These are phyloP conservation scores for Ochropacha duplaris DNA, from an alignment of 2,888 invertebrate species.

Conservation along the genomic window DNA sequence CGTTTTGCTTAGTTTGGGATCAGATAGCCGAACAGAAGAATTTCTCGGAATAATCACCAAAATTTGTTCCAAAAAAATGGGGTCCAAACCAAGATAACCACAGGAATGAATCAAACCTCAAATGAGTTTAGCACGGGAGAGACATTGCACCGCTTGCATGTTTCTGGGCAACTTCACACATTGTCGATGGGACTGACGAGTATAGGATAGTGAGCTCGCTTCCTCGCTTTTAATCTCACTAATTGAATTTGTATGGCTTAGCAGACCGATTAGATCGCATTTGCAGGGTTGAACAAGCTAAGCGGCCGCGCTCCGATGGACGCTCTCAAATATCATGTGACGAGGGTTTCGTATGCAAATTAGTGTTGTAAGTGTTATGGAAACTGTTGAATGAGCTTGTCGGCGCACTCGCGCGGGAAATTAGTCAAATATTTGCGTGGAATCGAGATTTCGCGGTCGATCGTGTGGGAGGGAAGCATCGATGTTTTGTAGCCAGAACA, in stretches of 20 bases:
- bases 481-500: too few relatives aligned
- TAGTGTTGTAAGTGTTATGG: constrained; percentile 24
- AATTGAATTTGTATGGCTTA: constrained; percentile 62
- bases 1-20: too few relatives aligned
- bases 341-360: constrained; percentile 28
- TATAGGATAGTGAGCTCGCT: constrained; percentile 12
- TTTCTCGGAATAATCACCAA: too few relatives aligned
- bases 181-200: constrained; percentile 17
- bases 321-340: constrained; percentile 39
- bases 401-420: constrained; percentile 21
- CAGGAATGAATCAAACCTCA: neutral
- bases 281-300: constrained; percentile 38
- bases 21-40: too few relatives aligned
- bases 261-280: constrained; percentile 54
- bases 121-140: neutral
- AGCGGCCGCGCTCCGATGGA: constrained; percentile 23
- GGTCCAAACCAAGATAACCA: neutral
- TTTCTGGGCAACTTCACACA: constrained; percentile 28
- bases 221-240: constrained; percentile 33
- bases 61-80: too few relatives aligned
- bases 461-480: constrained; percentile 7
- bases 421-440: constrained; percentile 19
- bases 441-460: constrained; percentile 16
- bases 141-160: constrained; percentile 7
- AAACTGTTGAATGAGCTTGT: constrained; percentile 17